Percentiles rank a stretch among this genome's conserved stretches.
phyloP scores from a whole-genome alignment of 1,140 invertebrate genomes.

The Hesperophylax magnus region DNA sequence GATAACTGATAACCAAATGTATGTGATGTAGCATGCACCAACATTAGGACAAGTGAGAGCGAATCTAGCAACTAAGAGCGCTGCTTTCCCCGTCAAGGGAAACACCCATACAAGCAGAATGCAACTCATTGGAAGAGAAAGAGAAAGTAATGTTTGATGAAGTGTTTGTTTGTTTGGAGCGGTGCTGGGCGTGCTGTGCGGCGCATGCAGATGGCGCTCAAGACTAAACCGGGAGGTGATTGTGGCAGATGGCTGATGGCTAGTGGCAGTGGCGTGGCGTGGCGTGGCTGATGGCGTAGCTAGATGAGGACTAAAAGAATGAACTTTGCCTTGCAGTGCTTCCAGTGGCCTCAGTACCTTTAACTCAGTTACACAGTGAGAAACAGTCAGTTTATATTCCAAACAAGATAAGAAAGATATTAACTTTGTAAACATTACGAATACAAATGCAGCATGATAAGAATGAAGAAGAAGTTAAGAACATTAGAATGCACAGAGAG shows the following conservation, averaged over 20 bases:
- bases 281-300: slow-evolving; percentile 3
- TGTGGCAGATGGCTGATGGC: slow-evolving; percentile 18
- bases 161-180: slow-evolving; percentile 47
- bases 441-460: not conserved
- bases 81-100: too few species aligned
- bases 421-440: not conserved
- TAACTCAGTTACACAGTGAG: slow-evolving; percentile 35
- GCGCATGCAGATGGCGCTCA: slow-evolving; percentile 40
- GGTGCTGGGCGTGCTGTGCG: slow-evolving; percentile 47
- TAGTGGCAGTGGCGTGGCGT: slow-evolving; percentile 26
- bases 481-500: slow-evolving; percentile 19
- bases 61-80: not conserved
- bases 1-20: slow-evolving; percentile 3
- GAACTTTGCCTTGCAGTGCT: slow-evolving; percentile 56
- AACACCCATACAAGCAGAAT: slow-evolving; percentile 42
- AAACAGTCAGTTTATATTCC: slow-evolving; percentile 23
- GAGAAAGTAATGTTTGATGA: slow-evolving; percentile 25
- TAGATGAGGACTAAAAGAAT: slow-evolving; percentile 55
- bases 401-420: slow-evolving; percentile 28
- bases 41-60: slow-evolving; percentile 13
- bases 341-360: slow-evolving; percentile 54
- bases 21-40: slow-evolving; percentile 49
- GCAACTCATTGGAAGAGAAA: slow-evolving; percentile 48
- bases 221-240: slow-evolving; percentile 9
- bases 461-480: not conserved